Base-by-base conservation (phyloP, 2,888 invertebrate genomes). In the Sesamia inferens region DNA sequence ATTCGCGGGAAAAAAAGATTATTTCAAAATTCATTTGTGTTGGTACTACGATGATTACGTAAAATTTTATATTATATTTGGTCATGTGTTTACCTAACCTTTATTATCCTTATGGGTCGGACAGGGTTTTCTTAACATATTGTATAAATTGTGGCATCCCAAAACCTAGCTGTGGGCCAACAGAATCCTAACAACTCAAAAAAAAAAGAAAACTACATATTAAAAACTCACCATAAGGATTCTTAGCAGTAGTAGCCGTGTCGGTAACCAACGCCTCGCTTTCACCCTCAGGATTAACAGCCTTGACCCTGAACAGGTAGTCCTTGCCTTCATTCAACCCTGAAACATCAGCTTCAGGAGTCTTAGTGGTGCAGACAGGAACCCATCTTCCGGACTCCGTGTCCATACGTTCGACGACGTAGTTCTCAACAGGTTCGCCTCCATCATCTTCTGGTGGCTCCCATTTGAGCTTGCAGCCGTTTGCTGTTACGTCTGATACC, bases 271-370 rank as follows among this genome's bases (percentile, higher is more conserved):
- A 94, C n/a, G 99, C 99, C 88, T 99, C 99, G 0, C 99, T 99
- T 93, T 99, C 99, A 31, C 99, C 99, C 93, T 99, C 99, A 39
- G 98, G 97, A 90, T 99, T 99, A 54, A 99, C 98, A 22, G 99
- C 99, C 91, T 99, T 99, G 0, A 99, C 99, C 76, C 99, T 97
- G 97, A 99, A 99, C 95, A 99, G 97, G 94, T 99, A 99, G 90
- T 99, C 99, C 93, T 99, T 99, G 87, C 99, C 99, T 96, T 99
- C 99, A 84, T 98, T 98, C 39, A 99, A 96, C 1, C 99, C 99
- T 0, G 97, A 97, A 87, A 98, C 98, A 87, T 98, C 98, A 64
- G 98, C 98, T 90, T 98, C 98, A 0, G 98, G 98, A 0, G 90
- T 91, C 87, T 94, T 95, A 24, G 94, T 95, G 44, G 98, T 98